A percentile compares a stretch with the other conserved stretches of the same genome.
phyloP scores from a whole-genome alignment of 2,113 vertebrate genomes.

The Myodes glareolus region DNA sequence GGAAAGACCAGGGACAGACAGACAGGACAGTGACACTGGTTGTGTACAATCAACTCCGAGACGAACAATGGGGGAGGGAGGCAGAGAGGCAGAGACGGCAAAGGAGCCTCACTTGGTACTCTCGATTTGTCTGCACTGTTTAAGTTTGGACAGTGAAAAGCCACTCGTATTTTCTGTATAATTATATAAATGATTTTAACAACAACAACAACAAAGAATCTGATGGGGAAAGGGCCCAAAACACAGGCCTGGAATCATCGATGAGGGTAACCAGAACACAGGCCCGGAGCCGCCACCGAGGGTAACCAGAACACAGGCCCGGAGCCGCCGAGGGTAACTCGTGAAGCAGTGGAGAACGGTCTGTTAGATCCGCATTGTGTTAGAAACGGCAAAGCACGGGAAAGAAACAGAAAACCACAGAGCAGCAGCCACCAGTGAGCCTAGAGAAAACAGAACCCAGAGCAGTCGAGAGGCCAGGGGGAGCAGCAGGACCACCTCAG shows the following conservation, averaged over 20 bases:
- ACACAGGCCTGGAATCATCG: neutral
- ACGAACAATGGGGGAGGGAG: neutral
- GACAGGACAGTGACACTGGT: neutral
- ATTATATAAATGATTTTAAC: slow-evolving; percentile 64
- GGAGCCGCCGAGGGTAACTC: neutral
- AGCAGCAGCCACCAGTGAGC: neutral
- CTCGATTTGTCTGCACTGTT: neutral
- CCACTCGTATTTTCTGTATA: slow-evolving; percentile 17
- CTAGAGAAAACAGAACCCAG: neutral
- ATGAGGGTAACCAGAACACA: neutral
- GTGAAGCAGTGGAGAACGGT: neutral
- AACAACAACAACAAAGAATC: slow-evolving; percentile 77
- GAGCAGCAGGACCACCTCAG: neutral
- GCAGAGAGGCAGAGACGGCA: neutral
- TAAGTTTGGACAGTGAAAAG: slow-evolving; percentile 27
- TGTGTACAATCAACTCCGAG: neutral
- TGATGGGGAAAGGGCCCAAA: slow-evolving; percentile 18
- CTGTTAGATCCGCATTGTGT: neutral
- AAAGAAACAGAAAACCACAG: slow-evolving; percentile 21
- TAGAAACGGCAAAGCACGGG: neutral
- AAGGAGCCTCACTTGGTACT: neutral
- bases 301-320: neutral
- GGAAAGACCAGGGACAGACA: neutral
- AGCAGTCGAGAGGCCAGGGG: slow-evolving; percentile 22
- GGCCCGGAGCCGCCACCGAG: neutral